phyloP scores from a whole-genome alignment of 2,797 vertebrate genomes.

The Poecilia gillii region DNA sequence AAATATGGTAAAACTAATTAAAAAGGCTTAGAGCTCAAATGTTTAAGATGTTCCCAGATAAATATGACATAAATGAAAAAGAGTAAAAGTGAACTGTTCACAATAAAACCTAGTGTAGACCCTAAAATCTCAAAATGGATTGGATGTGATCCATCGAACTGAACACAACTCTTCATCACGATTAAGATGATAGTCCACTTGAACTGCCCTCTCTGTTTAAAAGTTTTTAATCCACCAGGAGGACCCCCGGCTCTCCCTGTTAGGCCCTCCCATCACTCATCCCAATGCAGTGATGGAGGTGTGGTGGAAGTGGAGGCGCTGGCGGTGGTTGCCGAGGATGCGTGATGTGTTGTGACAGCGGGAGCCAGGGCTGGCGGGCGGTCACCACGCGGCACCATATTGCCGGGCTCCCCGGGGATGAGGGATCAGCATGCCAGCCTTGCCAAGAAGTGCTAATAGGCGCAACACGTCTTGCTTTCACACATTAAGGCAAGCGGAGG shows the following conservation, averaged over 20 bases:
- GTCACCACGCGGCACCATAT: constrained; percentile 85
- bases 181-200: constrained; percentile 28
- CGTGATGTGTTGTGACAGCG: constrained; percentile 86
- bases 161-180: constrained; percentile 1
- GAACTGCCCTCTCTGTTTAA: constrained; percentile 11
- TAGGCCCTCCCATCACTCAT: constrained; percentile 55
- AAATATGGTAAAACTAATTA: background rate
- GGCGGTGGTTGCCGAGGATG: constrained; percentile 62
- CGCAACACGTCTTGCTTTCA: constrained; percentile 91
- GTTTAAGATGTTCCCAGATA: background rate
- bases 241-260: constrained; percentile 44
- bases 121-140: background rate
- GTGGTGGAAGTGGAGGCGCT: constrained; percentile 56
- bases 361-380: constrained; percentile 79
- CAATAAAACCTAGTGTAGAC: background rate
- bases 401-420: constrained; percentile 83
- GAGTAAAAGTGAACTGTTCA: background rate
- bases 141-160: background rate
- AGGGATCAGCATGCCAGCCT: constrained; percentile 85
- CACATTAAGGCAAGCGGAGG: constrained; percentile 88
- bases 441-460: constrained; percentile 90
- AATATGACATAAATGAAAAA: background rate
- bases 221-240: constrained; percentile 40
- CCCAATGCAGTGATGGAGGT: constrained; percentile 64
- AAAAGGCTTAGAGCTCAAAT: background rate